phyloP scores from a whole-genome alignment of 2,888 invertebrate species.

The Hartigia nigra region DNA sequence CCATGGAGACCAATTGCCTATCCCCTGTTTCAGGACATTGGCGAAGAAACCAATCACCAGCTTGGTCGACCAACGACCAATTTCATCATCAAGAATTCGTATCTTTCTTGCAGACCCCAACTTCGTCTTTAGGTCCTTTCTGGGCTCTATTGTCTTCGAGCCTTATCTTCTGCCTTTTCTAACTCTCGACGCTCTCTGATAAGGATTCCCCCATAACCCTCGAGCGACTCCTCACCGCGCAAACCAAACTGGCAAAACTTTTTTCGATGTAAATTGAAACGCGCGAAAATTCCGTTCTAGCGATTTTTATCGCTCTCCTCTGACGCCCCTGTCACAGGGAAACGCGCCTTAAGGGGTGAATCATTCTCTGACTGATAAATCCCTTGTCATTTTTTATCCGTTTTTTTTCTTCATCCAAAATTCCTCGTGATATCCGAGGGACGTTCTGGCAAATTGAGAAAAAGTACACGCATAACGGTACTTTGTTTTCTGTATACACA shows the following conservation, averaged over 20 bases:
- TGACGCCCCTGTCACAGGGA: background rate
- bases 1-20: background rate
- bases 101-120: background rate
- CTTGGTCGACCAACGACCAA: background rate
- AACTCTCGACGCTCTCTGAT: background rate
- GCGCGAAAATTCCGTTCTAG: background rate
- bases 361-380: background rate
- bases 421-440: background rate
- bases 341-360: background rate
- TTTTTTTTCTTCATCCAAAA: background rate
- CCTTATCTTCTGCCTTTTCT: background rate
- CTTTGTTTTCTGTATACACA: no score
- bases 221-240: background rate
- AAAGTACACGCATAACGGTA: background rate
- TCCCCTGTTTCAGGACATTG: no score
- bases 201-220: background rate
- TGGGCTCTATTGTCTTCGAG: background rate
- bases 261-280: background rate
- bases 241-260: background rate
- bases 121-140: background rate
- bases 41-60: background rate
- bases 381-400: background rate
- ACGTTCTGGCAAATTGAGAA: background rate
- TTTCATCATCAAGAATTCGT: background rate
- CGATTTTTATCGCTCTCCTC: background rate